These are phyloP conservation scores for Lipotes vexillifer DNA, from an alignment of 2,113 vertebrate genomes.

Conservation along the genomic window DNA sequence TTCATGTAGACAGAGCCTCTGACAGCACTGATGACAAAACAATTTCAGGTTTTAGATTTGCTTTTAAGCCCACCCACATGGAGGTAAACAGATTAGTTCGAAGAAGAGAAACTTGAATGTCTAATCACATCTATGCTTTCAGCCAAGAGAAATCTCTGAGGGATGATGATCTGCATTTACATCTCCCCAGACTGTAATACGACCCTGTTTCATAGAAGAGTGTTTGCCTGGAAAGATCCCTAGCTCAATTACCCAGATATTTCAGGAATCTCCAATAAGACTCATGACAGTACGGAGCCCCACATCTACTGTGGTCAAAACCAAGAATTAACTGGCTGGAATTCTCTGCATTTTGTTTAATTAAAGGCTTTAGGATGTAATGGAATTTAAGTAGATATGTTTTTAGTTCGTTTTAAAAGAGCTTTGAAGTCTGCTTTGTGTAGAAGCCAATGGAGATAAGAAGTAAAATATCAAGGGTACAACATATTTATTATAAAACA, in stretches of 20 bases:
- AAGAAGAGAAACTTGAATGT: conserved; percentile 44
- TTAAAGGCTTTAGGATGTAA: neutral
- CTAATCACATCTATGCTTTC: conserved; percentile 47
- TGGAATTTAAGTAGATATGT: neutral
- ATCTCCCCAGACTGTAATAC: conserved; percentile 13
- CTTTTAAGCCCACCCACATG: conserved; percentile 58
- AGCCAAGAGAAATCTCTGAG: conserved; percentile 36
- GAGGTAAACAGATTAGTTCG: conserved; percentile 49
- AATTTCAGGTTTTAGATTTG: conserved; percentile 45
- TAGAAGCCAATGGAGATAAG: neutral
- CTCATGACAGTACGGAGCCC: neutral
- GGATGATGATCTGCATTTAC: conserved; percentile 19
- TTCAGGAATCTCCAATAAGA: neutral
- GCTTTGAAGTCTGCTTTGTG: neutral
- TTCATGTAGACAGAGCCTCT: neutral
- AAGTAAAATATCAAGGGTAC: neutral
- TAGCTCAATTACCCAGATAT: neutral
- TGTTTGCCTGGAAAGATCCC: neutral
- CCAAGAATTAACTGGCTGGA: neutral
- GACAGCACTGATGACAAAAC: conserved; percentile 43
- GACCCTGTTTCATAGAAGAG: neutral
- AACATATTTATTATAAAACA: neutral
- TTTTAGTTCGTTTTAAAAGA: neutral
- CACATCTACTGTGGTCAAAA: neutral
- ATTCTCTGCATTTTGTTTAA: neutral